Evolutionary conservation across 2,797 vertebrate species (phyloP).

Genomic region (Sus cebifrons): DNA sequence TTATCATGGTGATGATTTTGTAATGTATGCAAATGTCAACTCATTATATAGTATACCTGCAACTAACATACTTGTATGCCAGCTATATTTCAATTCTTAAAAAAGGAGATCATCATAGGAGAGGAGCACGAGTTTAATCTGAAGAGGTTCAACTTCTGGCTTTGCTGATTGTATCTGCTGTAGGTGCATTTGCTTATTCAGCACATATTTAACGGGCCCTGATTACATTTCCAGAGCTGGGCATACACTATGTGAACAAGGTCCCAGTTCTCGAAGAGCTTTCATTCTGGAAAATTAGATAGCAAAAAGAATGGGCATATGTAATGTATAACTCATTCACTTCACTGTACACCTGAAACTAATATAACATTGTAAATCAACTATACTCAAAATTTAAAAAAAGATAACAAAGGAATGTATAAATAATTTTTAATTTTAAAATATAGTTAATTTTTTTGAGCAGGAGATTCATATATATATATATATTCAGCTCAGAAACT

Average conservation of each 20-base stretch:
- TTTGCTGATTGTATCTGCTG: neutral
- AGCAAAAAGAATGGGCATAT: neutral
- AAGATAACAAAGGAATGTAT: slow-evolving; percentile 14
- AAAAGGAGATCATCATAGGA: too few relatives aligned
- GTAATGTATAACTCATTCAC: too few relatives aligned
- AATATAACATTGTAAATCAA: too few relatives aligned
- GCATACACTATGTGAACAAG: neutral
- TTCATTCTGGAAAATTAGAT: slow-evolving; percentile 28
- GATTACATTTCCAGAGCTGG: neutral
- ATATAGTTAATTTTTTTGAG: neutral
- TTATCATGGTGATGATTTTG: too few relatives aligned
- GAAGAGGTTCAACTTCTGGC: neutral
- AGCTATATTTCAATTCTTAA: too few relatives aligned
- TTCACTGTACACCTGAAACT: too few relatives aligned
- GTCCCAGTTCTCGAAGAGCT: neutral
- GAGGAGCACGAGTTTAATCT: neutral
- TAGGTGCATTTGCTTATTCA: neutral
- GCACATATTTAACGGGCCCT: neutral
- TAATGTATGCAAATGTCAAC: too few relatives aligned
- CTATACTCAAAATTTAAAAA: too few relatives aligned
- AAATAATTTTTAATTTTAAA: slow-evolving; percentile 34
- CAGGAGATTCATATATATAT: slow-evolving; percentile 1
- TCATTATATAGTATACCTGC: too few relatives aligned
- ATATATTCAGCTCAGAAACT: neutral
- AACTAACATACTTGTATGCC: too few relatives aligned